Evolutionary conservation across 1,140 invertebrate genomes (phyloP).

Genomic region (Copidosoma floridanum): DNA sequence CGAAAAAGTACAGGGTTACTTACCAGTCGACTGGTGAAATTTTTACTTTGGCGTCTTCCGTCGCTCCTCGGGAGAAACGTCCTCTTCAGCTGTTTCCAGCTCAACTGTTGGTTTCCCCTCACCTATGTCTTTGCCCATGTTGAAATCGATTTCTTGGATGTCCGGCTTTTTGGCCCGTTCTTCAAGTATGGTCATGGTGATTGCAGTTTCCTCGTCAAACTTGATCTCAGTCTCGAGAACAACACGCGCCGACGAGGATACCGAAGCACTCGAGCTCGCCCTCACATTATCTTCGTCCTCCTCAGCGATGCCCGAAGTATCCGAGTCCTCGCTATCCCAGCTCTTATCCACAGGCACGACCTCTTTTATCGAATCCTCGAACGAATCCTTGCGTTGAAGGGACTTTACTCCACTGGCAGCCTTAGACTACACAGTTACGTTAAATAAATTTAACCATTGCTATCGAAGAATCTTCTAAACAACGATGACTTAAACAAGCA

Average conservation of each 20-base stretch:
- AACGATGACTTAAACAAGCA: no score
- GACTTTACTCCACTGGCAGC: no score
- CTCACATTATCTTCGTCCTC: constrained; percentile 33
- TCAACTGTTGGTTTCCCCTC: neutral
- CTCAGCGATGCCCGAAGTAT: constrained; percentile 34
- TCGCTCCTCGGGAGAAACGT: constrained; percentile 19
- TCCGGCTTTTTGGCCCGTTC: constrained; percentile 60
- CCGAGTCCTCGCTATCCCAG: constrained; percentile 36
- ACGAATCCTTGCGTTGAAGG: neutral
- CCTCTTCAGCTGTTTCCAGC: neutral
- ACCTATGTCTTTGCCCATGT: neutral
- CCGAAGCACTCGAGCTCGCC: neutral
- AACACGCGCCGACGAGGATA: constrained; percentile 57
- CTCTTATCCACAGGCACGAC: constrained; percentile 3
- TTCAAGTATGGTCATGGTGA: constrained; percentile 78
- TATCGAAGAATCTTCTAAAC: no score
- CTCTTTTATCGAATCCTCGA: neutral
- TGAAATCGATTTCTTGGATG: constrained; percentile 40
- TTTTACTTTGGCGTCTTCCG: constrained; percentile 35
- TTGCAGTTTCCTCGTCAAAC: constrained; percentile 71
- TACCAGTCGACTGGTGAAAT: no score
- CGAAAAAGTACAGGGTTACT: neutral
- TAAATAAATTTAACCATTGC: no score
- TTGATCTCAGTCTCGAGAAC: constrained; percentile 80
- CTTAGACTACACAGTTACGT: no score